Base-by-base conservation (phyloP, 2,888 invertebrate species). In the Euplexia lucipara region DNA sequence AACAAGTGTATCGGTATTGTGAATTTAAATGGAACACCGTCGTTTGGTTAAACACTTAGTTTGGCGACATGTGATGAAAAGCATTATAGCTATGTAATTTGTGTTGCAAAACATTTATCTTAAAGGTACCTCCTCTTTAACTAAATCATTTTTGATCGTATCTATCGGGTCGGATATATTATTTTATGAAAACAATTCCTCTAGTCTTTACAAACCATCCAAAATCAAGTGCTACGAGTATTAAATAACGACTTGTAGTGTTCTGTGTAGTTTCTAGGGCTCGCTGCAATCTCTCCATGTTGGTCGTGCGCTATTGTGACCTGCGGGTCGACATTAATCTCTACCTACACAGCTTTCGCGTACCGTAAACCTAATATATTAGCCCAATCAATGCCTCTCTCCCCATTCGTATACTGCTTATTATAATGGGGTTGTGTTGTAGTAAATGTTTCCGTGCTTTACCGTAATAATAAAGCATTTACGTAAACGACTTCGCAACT, bases 281-380 rank as follows among this genome's bases (percentile, higher is more conserved):
- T 71, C 79, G 80, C 82, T 84, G 79, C 84, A 84, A 86, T 89
- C 79, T 81, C 58, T 69, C 60, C 59, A 63, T 62, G 81, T 72
- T 80, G 75, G 80, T 85, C 84, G 84, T 86, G 84, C 79, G 78
- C 82, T 78, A 69, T 61, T 67, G 60, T 78, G 84, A 84, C 83
- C 85, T 70, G 41, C 37, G 74, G 86, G 86, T 88, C 84, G 82
- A 70, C 81, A 66, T 59, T 84, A 85, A 87, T 84, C 84, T 83
- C 73, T 61, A 69, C 79, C 78, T 81, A 84, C 82, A 83, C 72
- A 81, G 84, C 84, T 86, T 82, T 81, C 78, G 81, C 80, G 78
- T 79, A 75, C 82, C 80, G 75, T 74, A 75, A 54, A 45, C 65
- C 61, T 78, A 77, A 79, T 78, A 82, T 72, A 75, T 77, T 81